Conservation (phyloP, 2,113 vertebrate species). For the Zeus faber region DNA sequence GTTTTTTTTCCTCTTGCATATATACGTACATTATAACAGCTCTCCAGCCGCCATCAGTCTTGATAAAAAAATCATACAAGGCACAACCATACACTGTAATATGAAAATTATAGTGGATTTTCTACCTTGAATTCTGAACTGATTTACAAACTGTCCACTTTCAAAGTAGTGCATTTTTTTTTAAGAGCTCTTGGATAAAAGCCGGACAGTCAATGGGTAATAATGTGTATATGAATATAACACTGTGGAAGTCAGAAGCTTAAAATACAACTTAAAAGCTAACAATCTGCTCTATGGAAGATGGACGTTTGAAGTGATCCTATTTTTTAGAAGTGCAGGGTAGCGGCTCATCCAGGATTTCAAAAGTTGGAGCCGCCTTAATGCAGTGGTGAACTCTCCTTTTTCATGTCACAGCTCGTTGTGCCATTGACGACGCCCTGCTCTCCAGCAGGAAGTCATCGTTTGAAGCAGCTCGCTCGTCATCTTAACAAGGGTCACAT, state of each 20-base stretch:
- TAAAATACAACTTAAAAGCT: neutral
- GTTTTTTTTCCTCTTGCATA: constrained; percentile 48
- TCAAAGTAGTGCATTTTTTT: constrained; percentile 28
- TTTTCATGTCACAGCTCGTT: too few species aligned
- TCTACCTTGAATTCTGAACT: constrained; percentile 37
- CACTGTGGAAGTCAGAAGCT: too few species aligned
- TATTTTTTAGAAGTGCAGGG: too few species aligned
- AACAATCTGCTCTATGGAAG: neutral
- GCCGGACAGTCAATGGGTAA: constrained; percentile 8
- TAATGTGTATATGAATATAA: too few species aligned
- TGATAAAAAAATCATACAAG: constrained; percentile 23
- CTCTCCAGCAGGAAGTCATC: neutral
- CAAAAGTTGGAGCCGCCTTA: too few species aligned
- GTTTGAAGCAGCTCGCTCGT: too few species aligned
- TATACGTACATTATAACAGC: constrained; percentile 11
- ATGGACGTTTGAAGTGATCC: neutral
- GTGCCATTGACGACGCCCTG: neutral
- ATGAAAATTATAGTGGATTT: constrained; percentile 16
- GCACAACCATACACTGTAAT: constrained; percentile 41
- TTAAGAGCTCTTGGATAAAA: constrained; percentile 19
- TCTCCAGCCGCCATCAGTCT: constrained; percentile 25
- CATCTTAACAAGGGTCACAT: too few species aligned
- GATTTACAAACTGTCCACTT: constrained; percentile 36
- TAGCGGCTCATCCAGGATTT: too few species aligned
- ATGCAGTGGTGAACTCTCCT: too few species aligned